Percentiles rank a stretch among this genome's conserved stretches.
These are phyloP conservation scores for Drosophila kepulauana DNA, from an alignment of 1,140 invertebrate species.

Conservation along the genomic window DNA sequence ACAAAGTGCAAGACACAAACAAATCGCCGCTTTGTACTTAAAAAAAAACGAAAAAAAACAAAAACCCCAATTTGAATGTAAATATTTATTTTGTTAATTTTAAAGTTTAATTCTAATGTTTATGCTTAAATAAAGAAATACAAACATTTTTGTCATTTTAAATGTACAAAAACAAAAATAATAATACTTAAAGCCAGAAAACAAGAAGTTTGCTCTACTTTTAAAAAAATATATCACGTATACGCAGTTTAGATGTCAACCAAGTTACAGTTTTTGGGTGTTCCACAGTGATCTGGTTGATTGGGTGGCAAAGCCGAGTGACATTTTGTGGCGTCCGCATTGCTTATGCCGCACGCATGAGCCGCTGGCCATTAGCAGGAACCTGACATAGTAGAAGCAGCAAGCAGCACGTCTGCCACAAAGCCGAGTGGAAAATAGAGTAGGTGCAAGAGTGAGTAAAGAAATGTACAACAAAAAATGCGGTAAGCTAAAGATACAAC, in stretches of 20 bases:
- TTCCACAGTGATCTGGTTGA: conserved; percentile 11
- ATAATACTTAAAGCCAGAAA: conserved; percentile 46
- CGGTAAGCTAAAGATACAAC: conserved; percentile 33
- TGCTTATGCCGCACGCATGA: conserved; percentile 60
- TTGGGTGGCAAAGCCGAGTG: conserved; percentile 31
- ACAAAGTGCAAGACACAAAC: conserved; percentile 21
- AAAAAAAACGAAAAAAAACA: background rate
- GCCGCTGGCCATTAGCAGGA: conserved; percentile 49
- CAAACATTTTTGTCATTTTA: conserved; percentile 72
- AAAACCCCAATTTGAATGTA: conserved; percentile 68
- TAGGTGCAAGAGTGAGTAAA: conserved; percentile 42
- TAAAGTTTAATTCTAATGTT: conserved; percentile 54
- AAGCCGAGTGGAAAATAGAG: conserved; percentile 52
- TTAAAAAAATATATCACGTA: conserved; percentile 10
- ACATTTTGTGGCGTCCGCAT: conserved; percentile 50
- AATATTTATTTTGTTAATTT: conserved; percentile 77
- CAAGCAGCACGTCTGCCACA: conserved; percentile 51
- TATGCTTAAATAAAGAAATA: conserved; percentile 68
- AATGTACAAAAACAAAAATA: conserved; percentile 68
- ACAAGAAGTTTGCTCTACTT: background rate
- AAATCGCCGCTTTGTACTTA: conserved; percentile 58
- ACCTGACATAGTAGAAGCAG: conserved; percentile 64
- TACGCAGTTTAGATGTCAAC: conserved; percentile 6
- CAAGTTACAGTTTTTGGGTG: conserved; percentile 6
- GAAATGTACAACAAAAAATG: conserved; percentile 60